These are phyloP conservation scores for Gracilinanus agilis DNA, from an alignment of 2,113 vertebrate species.

Conservation along the genomic window DNA sequence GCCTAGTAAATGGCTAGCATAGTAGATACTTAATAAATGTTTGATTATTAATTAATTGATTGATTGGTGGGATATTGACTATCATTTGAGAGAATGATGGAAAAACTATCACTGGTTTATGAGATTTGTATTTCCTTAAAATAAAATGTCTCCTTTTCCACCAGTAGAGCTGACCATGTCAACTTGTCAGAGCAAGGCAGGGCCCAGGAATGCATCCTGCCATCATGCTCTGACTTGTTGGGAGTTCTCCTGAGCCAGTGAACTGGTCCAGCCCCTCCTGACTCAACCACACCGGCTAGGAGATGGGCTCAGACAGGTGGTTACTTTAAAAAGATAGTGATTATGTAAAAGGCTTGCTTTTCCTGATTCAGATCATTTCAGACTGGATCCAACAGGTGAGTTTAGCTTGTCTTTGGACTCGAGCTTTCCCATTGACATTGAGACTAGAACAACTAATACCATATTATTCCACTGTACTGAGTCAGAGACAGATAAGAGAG, in stretches of 20 bases:
- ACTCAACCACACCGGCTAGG: not conserved
- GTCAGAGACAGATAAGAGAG: constrained; percentile 4
- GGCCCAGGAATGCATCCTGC: constrained; percentile 1
- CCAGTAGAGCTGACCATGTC: not conserved
- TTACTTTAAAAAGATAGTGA: not conserved
- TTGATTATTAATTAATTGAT: not conserved
- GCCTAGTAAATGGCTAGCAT: not conserved
- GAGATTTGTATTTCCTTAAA: not conserved
- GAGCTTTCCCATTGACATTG: not conserved
- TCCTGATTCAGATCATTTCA: not conserved
- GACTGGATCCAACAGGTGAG: not conserved
- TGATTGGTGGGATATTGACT: not conserved
- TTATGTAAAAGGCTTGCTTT: not conserved
- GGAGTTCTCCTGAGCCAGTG: not conserved
- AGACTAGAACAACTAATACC: constrained; percentile 1
- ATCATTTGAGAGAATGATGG: not conserved
- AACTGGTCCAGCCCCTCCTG: not conserved
- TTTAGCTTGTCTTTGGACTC: not conserved
- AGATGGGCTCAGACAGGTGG: not conserved
- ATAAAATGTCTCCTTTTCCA: not conserved
- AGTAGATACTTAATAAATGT: not conserved
- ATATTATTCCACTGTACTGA: not conserved
- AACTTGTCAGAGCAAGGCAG: not conserved
- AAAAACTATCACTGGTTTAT: not conserved
- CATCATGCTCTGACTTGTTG: not conserved